Conservation (phyloP, 2,113 vertebrate species). For the Limanda limanda region DNA sequence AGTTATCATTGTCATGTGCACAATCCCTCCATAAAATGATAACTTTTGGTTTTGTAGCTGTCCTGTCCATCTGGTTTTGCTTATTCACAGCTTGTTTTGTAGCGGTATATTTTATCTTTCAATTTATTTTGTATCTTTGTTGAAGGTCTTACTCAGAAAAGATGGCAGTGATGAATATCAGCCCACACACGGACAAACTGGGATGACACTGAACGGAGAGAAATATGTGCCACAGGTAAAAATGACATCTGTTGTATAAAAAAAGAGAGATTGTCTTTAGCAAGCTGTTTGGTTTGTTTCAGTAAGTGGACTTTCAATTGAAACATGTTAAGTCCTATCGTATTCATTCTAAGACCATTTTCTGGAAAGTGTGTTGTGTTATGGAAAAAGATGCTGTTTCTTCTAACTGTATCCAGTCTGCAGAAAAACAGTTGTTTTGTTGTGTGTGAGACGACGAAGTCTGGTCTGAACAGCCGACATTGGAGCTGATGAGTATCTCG, state of each 20-base stretch:
- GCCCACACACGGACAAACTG: constrained; percentile 28
- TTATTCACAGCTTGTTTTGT: background rate
- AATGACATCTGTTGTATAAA: background rate
- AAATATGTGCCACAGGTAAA: constrained; percentile 67
- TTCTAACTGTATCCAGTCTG: background rate
- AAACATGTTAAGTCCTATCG: background rate
- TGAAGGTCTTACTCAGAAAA: constrained; percentile 80
- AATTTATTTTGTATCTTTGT: constrained; percentile 1
- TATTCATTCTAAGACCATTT: background rate
- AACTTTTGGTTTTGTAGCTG: background rate
- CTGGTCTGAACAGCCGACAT: constrained; percentile 49
- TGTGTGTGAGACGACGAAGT: constrained; percentile 23
- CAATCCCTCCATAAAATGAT: too few species aligned
- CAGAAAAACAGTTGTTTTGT: constrained; percentile 6
- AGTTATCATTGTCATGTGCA: too few species aligned
- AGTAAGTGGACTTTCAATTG: background rate
- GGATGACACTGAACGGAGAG: constrained; percentile 35
- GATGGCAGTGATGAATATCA: constrained; percentile 55
- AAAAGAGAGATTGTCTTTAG: background rate
- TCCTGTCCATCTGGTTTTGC: background rate
- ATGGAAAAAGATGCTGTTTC: background rate
- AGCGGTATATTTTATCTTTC: background rate
- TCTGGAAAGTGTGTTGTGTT: too few species aligned
- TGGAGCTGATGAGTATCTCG: constrained; percentile 62
- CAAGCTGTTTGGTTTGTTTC: background rate